Evolutionary conservation across 2,888 invertebrate genomes (phyloP).

Genomic region (Agapostemon virescens): DNA sequence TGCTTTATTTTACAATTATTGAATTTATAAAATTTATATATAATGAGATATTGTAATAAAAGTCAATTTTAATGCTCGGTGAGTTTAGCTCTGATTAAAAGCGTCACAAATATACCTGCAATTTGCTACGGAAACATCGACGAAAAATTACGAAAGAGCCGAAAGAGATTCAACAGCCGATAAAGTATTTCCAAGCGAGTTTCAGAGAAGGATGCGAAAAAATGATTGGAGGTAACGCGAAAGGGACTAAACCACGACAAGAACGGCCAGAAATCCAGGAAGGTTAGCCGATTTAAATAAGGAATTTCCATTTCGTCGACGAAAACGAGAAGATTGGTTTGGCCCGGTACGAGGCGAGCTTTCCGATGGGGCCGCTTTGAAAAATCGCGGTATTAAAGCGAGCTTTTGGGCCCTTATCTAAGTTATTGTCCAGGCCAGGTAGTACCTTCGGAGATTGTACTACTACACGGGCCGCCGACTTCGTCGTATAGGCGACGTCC

Average conservation of each 20-base stretch:
- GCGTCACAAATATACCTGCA: fast-evolving
- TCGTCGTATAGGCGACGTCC: neutral
- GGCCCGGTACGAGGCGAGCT: conserved; percentile 34
- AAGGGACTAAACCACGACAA: neutral
- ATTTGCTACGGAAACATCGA: neutral
- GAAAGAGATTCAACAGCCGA: neutral
- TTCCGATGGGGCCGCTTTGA: conserved; percentile 58
- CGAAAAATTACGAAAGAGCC: neutral
- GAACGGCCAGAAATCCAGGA: neutral
- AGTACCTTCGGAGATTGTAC: conserved; percentile 66
- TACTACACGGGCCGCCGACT: conserved; percentile 12
- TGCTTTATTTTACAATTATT: no score
- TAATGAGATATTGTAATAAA: no score
- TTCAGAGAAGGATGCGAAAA: neutral
- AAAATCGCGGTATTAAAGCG: conserved; percentile 69
- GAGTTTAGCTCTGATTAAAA: no score
- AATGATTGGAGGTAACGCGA: neutral
- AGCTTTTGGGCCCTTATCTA: conserved; percentile 70
- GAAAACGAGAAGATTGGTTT: conserved; percentile 20
- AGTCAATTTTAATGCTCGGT: no score
- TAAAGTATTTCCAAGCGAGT: neutral
- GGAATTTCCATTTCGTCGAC: conserved; percentile 5
- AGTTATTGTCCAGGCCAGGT: conserved; percentile 71
- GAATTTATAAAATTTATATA: no score
- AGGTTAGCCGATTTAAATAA: conserved; percentile 3